Evolutionary conservation across 2,888 invertebrate species (phyloP).

Genomic region (Spodoptera exigua): DNA sequence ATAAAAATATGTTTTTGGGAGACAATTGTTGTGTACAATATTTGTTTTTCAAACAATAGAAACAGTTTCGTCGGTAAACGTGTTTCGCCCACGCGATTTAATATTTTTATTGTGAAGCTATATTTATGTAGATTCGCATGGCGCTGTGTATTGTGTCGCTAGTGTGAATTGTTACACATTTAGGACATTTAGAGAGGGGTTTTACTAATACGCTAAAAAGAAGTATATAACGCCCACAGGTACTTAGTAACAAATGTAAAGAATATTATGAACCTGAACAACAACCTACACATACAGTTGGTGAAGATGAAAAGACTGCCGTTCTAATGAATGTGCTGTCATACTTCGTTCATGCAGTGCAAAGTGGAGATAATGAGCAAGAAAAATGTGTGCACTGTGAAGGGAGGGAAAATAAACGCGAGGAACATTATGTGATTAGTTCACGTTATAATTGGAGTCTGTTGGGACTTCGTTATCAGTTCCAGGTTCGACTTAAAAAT

Average conservation of each 20-base stretch:
- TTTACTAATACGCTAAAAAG: background rate
- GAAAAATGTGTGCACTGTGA: slow-evolving; percentile 42
- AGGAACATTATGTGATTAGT: slow-evolving; percentile 15
- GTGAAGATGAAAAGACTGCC: slow-evolving; percentile 18
- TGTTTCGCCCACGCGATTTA: slow-evolving; percentile 18
- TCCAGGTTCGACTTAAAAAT: background rate
- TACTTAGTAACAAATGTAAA: background rate
- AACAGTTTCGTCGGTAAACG: slow-evolving; percentile 15
- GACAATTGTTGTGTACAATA: slow-evolving; percentile 17
- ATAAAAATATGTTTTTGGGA: slow-evolving; percentile 19
- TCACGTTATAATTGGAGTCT: background rate
- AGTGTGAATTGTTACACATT: slow-evolving; percentile 3
- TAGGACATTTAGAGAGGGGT: background rate
- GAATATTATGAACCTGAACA: slow-evolving; percentile 20
- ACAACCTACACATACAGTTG: slow-evolving; percentile 14
- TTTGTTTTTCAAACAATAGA: slow-evolving; percentile 29
- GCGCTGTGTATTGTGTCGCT: slow-evolving; percentile 9
- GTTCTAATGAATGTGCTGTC: slow-evolving; percentile 43
- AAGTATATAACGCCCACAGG: slow-evolving; percentile 2
- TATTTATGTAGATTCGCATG: slow-evolving; percentile 13
- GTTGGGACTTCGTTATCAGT: slow-evolving; percentile 3
- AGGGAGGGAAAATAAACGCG: slow-evolving; percentile 18
- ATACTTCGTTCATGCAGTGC: slow-evolving; percentile 39
- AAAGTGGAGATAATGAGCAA: slow-evolving; percentile 45
- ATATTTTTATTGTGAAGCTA: slow-evolving; percentile 27